Evolutionary conservation across 2,888 invertebrate species (phyloP).

Genomic region (Athetis lepigone): DNA sequence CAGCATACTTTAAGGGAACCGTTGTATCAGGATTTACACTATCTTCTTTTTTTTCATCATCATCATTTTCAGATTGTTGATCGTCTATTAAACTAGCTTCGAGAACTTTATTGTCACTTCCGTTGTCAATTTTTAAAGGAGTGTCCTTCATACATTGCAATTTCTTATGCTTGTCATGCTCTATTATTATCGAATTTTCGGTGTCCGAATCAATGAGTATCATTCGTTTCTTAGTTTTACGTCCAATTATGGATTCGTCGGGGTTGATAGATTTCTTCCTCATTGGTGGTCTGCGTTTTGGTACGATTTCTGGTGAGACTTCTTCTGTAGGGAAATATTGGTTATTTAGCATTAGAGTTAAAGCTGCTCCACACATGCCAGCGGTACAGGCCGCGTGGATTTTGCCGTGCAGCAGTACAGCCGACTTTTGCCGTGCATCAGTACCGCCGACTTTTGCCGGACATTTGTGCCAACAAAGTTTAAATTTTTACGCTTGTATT

Average conservation of each 20-base stretch:
- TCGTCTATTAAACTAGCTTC: slow-evolving; percentile 52
- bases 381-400: no score
- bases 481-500: no score
- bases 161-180: slow-evolving; percentile 79
- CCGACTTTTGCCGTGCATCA: no score
- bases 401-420: no score
- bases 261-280: slow-evolving; percentile 66
- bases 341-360: not conserved
- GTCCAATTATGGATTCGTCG: slow-evolving; percentile 70
- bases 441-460: no score
- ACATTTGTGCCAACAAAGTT: no score
- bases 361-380: no score
- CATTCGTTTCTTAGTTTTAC: slow-evolving; percentile 81
- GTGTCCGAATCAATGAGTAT: slow-evolving; percentile 82
- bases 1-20: slow-evolving; percentile 32
- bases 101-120: slow-evolving; percentile 31
- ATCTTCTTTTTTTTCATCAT: slow-evolving; percentile 2
- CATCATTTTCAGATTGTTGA: not conserved
- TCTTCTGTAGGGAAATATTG: slow-evolving; percentile 61
- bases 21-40: slow-evolving; percentile 31
- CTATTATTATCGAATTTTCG: slow-evolving; percentile 83
- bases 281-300: slow-evolving; percentile 70
- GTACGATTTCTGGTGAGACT: slow-evolving; percentile 82
- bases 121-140: slow-evolving; percentile 74
- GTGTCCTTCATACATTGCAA: slow-evolving; percentile 80